Evolutionary conservation across 2,113 vertebrate species (phyloP).

Genomic region (Petaurus breviceps): DNA sequence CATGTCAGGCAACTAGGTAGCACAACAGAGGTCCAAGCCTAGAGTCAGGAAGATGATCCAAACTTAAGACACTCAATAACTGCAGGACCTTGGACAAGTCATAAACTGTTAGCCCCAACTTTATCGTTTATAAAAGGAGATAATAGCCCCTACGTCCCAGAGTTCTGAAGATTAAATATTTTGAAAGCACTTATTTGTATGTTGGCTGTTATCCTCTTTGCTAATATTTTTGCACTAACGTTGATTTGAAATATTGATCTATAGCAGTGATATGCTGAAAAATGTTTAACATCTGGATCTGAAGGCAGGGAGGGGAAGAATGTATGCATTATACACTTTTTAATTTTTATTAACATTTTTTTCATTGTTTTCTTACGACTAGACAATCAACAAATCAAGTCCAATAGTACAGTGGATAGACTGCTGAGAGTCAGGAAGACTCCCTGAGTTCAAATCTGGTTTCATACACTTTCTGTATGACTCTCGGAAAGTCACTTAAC

Average conservation of each 20-base stretch:
- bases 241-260: background rate
- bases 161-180: background rate
- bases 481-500: background rate
- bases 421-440: background rate
- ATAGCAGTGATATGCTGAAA: background rate
- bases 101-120: background rate
- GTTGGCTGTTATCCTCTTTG: background rate
- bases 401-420: background rate
- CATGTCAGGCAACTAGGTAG: background rate
- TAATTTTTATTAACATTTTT: background rate
- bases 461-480: background rate
- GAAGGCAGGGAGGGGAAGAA: background rate
- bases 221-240: background rate
- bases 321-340: background rate
- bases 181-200: background rate
- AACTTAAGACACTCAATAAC: background rate
- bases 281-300: background rate
- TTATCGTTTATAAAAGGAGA: background rate
- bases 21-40: no score
- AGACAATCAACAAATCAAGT: background rate
- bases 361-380: background rate
- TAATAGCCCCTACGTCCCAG: background rate
- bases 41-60: background rate
- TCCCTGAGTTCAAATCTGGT: background rate
- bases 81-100: background rate